Conservation (phyloP, 2,888 invertebrate species). For the Pachydiplax longipennis region DNA sequence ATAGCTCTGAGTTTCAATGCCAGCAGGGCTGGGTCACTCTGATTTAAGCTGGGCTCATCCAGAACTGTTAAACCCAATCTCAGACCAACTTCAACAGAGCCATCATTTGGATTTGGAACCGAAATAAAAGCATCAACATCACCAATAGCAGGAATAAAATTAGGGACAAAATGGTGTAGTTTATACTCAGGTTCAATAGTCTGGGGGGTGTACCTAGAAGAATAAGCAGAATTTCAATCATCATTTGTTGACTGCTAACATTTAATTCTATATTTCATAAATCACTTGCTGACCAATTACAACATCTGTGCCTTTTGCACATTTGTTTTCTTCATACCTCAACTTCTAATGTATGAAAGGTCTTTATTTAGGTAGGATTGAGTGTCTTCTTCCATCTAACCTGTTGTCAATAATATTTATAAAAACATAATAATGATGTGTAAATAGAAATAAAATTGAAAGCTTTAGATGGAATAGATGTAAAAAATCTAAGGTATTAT, state of each 20-base stretch:
- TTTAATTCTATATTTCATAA: background rate
- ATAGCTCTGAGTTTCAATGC: conserved; percentile 85
- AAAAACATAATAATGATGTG: no score
- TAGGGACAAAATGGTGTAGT: conserved; percentile 93
- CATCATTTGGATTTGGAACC: conserved; percentile 82
- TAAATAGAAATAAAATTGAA: no score
- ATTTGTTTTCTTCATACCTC: no score
- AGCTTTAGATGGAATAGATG: no score
- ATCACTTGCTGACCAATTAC: no score
- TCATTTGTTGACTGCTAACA: background rate
- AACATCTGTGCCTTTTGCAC: no score
- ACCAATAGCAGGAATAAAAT: conserved; percentile 97
- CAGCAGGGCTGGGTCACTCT: conserved; percentile 94
- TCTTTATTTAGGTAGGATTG: no score
- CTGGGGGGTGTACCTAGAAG: conserved; percentile 86
- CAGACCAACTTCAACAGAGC: conserved; percentile 57
- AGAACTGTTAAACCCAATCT: conserved; percentile 74
- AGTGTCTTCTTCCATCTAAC: no score
- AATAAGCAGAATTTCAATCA: background rate
- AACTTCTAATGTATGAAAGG: no score
- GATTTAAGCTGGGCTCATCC: conserved; percentile 94
- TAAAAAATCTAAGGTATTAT: no score
- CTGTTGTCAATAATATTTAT: no score
- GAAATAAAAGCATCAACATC: conserved; percentile 99
- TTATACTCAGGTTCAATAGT: conserved; percentile 88